Evolutionary conservation across 2,888 invertebrate genomes (phyloP).

Genomic region (Oscheius sp.): DNA sequence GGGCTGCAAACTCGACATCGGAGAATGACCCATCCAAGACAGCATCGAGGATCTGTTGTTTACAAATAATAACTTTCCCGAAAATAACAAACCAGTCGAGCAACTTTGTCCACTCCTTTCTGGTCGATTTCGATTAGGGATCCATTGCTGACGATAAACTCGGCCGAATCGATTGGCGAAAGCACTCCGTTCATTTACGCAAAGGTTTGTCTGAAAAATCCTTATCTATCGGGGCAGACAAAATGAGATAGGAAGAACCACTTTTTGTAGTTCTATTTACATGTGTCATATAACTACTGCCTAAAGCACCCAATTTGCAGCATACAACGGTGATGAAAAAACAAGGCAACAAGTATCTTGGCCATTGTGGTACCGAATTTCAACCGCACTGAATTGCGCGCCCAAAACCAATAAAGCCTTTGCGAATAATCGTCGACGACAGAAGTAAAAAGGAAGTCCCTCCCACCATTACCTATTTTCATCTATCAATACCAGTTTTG

Average conservation of each 20-base stretch:
- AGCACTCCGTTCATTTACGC: conserved; percentile 44
- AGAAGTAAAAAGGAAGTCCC: too few species aligned
- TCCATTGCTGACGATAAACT: conserved; percentile 50
- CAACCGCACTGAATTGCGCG: too few species aligned
- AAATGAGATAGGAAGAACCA: neutral
- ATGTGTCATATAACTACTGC: too few species aligned
- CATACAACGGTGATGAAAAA: too few species aligned
- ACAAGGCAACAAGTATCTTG: too few species aligned
- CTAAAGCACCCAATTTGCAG: too few species aligned
- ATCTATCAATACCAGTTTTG: too few species aligned
- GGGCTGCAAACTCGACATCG: conserved; percentile 57
- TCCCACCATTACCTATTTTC: too few species aligned
- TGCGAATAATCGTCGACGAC: too few species aligned
- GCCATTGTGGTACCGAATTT: too few species aligned
- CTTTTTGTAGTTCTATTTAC: neutral
- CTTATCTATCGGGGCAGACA: neutral
- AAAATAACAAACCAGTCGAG: conserved; percentile 44
- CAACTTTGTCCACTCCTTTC: conserved; percentile 48
- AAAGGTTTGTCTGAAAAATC: neutral
- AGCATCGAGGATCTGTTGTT: conserved; percentile 55
- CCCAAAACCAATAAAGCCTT: too few species aligned
- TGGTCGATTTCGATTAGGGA: conserved; percentile 48
- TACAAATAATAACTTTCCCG: neutral
- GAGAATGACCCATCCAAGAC: conserved; percentile 49
- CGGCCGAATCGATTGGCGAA: conserved; percentile 51